These are phyloP conservation scores for Amblyopsis hoosieri DNA, from an alignment of 2,797 vertebrate genomes.

Conservation along the genomic window DNA sequence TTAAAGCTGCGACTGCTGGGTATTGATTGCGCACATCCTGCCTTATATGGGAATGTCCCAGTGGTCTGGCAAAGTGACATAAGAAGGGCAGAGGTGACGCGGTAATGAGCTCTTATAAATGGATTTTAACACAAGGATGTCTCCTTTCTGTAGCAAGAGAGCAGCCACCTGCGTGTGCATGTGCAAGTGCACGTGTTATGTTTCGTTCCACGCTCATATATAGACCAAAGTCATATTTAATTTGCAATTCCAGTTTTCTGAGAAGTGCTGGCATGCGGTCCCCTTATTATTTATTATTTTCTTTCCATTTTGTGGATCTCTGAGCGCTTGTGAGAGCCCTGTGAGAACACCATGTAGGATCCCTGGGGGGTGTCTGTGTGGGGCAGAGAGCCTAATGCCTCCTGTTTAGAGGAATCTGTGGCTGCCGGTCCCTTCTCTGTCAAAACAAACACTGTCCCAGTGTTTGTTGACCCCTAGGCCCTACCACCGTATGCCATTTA, in stretches of 20 bases:
- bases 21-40: conserved; percentile 55
- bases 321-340: conserved; percentile 5
- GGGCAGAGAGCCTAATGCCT: conserved; percentile 1
- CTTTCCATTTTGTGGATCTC: conserved; percentile 9
- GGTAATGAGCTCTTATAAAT: conserved; percentile 51
- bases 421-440: conserved; percentile 13
- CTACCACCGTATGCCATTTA: conserved; percentile 12
- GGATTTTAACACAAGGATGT: conserved; percentile 30
- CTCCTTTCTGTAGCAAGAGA: not conserved
- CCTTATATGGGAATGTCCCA: conserved; percentile 39
- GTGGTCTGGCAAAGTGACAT: conserved; percentile 46
- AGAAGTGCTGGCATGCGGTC: not conserved
- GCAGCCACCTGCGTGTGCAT: no score
- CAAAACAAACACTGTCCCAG: conserved; percentile 11
- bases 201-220: not conserved
- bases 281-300: conserved; percentile 10
- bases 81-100: conserved; percentile 35
- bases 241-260: conserved; percentile 2
- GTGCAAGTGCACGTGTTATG: no score
- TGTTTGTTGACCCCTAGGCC: conserved; percentile 33
- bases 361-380: not conserved
- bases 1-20: conserved; percentile 52
- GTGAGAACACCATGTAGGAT: not conserved
- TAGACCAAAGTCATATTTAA: conserved; percentile 9
- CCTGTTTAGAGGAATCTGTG: conserved; percentile 8